Evolutionary conservation across 2,888 invertebrate species (phyloP), one percentile per base, ranked within the genome.

Genomic region (Hydrotaea cyrtoneurina): DNA sequence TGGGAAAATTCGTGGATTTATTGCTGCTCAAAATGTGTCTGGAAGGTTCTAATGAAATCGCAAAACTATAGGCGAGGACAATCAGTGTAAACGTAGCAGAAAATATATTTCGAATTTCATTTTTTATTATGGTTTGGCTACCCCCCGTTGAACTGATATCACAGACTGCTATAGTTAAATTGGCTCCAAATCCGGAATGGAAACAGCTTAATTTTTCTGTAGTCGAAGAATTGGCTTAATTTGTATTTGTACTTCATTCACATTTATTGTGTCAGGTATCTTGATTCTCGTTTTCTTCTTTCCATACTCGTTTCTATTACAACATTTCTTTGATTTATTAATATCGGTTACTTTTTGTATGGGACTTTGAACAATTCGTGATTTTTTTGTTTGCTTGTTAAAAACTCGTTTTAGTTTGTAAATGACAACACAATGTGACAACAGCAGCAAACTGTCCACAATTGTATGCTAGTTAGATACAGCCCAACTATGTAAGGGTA

Each of bases 251-350:
- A 31, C 7, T 50, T 50, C n/a, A 13, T 50, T 50, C n/a, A 13
- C 19, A 55, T 55, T 55, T 55, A 21, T 21, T 55, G 55, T 55
- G 55, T 55, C 55, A 55, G 21, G 21, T 55, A 55, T 55, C 0
- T 21, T 19, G 55, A 55, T 19, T 55, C 21, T 53, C 7, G 53
- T 53, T 53, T 55, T 19, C 55, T 21, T 55, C 55, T 55, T 55
- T 59, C 26, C 15, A 13, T 10, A 23, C 13, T 15, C 23, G 59
- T 26, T 55, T 55, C 59, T 59, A 59, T 59, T 59, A 26, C 59
- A 59, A 59, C 59, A 59, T 59, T 59, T 59, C 59, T 59, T 59
- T 59, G 59, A 59, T 59, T 59, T 59, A 59, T 59, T 59, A 59
- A 59, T 59, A 59, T 59, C 26, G 15, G 59, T 59, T 59, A 15